These are phyloP conservation scores for Andrena bicolor DNA, from an alignment of 2,888 invertebrate genomes.

Conservation along the genomic window DNA sequence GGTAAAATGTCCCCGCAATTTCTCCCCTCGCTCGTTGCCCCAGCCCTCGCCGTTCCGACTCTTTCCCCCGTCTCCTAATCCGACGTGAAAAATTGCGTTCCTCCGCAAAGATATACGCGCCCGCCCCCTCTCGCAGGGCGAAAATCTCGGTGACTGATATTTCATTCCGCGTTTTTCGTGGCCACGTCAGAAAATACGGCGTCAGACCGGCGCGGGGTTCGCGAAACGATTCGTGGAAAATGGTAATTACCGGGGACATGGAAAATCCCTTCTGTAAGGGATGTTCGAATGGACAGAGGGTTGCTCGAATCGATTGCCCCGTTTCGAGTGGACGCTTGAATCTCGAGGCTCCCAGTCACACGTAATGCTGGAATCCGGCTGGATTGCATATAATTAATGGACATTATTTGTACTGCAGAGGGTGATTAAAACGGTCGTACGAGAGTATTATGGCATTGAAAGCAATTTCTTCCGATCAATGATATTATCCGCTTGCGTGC, in stretches of 20 bases:
- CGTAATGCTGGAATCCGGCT: neutral
- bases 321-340: neutral
- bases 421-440: neutral
- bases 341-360: neutral
- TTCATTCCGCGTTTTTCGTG: slow-evolving; percentile 45
- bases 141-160: slow-evolving; percentile 71
- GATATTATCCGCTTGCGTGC: neutral
- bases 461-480: neutral
- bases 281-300: too few relatives aligned
- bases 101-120: slow-evolving; percentile 62
- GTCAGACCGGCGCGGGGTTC: neutral
- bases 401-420: neutral
- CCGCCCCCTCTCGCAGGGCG: slow-evolving; percentile 63
- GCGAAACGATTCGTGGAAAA: too few relatives aligned
- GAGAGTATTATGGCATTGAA: neutral
- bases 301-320: neutral
- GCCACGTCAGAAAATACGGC: slow-evolving; percentile 40
- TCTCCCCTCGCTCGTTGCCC: neutral
- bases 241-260: too few relatives aligned
- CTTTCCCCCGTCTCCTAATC: slow-evolving; percentile 65
- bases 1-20: slow-evolving; percentile 58
- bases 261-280: too few relatives aligned
- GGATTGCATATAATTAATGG: neutral
- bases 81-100: slow-evolving; percentile 79
- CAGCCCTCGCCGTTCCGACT: slow-evolving; percentile 12